Percentiles rank a stretch among this genome's conserved stretches.
Evolutionary conservation across 2,113 vertebrate genomes (phyloP).

Genomic region (Equus przewalskii): DNA sequence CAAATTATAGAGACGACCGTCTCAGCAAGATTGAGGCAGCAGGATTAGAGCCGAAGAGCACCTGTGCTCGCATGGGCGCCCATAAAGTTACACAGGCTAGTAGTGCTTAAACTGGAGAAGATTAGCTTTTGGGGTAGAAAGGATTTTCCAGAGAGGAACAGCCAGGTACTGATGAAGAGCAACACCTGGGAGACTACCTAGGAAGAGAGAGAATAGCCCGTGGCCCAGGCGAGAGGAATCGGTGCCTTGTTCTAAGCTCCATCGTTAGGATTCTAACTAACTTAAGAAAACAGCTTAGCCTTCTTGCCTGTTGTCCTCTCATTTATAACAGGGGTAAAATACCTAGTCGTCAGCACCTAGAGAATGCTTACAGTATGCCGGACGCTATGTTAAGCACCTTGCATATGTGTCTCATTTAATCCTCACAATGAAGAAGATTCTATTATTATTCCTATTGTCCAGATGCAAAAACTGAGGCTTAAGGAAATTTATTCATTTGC

Average conservation of each 20-base stretch:
- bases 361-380: not conserved
- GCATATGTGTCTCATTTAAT: not conserved
- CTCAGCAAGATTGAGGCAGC: conserved; percentile 40
- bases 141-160: not conserved
- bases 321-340: not conserved
- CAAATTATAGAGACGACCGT: not conserved
- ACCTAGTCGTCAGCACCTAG: not conserved
- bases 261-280: not conserved
- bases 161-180: not conserved
- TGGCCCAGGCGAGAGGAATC: not conserved
- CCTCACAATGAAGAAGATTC: not conserved
- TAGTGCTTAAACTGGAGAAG: not conserved
- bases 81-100: not conserved
- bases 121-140: not conserved
- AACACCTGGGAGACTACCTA: not conserved
- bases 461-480: conserved; percentile 8
- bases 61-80: not conserved
- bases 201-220: not conserved
- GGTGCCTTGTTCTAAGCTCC: not conserved
- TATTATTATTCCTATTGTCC: not conserved
- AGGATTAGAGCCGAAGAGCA: not conserved
- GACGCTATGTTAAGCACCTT: not conserved
- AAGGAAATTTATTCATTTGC: not conserved
- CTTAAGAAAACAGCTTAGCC: not conserved
- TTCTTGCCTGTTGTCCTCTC: not conserved